Evolutionary conservation across 2,113 vertebrate species (phyloP), one percentile per base, ranked within the genome.

Genomic region (Miniopterus natalensis): DNA sequence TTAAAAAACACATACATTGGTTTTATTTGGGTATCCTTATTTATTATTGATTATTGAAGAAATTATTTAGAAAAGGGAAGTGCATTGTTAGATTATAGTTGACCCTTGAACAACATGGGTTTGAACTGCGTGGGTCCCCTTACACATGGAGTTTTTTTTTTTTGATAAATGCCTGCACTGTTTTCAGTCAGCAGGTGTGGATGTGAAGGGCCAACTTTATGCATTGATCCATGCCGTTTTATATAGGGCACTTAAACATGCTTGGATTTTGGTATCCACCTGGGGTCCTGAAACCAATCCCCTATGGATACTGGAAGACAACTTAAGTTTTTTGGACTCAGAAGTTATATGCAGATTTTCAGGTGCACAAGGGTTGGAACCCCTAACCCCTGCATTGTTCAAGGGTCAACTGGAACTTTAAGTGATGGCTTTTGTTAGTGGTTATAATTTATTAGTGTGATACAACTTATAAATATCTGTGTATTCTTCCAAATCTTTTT

Each of bases 361-460:
- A 18, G 27, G 14, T 63, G 20, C 10, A 13, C 7, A 59, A 42
- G 57, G 40, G 79, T 83, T 83, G 8, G 79, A 2, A 61, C 42
- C 23, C 25, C 36, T 40, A 63, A 47, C 40, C 57, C 55, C 79
- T 61, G 42, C 40, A 29, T 45, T 83, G 40, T 81, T 81, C 57
- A 29, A 61, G 79, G 27, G 57, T 83, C 79, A 83, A 31, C 40
- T 83, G 27, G 20, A 53, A 70, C 88, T 81, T 86, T 88, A 74
- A 90, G 40, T 81, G 49, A 14, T 92, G 68, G 21, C 11, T 94
- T 92, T 85, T 92, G 63, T 89, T 84, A 95, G 65, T 84, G 49
- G 14, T 49, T 78, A 36, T 57, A 88, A 84, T 87, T 93, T 83
- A 53, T 93, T 68, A 74, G 23, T 75, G 47, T 89, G 29, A 75